Evolutionary conservation across 2,113 vertebrate species (phyloP).

Genomic region (Tringa solitaria): DNA sequence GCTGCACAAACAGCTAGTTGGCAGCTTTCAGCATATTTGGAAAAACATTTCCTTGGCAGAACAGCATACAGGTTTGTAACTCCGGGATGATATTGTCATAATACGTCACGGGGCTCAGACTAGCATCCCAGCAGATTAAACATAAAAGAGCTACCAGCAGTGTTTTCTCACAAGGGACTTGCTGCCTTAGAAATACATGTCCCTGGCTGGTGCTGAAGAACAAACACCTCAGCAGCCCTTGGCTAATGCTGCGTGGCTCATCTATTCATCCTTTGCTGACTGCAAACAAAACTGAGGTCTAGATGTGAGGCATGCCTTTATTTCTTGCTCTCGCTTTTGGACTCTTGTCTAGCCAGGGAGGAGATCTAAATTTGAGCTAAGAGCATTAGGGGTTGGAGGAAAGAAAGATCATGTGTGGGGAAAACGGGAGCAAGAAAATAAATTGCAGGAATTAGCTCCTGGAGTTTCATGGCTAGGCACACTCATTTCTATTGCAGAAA

Average conservation of each 20-base stretch:
- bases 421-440: not conserved
- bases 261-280: not conserved
- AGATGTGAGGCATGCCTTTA: not conserved
- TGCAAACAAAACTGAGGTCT: not conserved
- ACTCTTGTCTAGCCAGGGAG: not conserved
- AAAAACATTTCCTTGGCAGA: conserved; percentile 29
- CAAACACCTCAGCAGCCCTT: not conserved
- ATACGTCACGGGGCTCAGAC: not conserved
- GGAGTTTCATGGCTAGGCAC: not conserved
- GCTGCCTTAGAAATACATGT: not conserved
- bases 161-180: not conserved
- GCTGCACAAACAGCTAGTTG: conserved; percentile 27
- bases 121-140: not conserved
- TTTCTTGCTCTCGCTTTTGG: not conserved
- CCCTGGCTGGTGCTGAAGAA: not conserved
- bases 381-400: not conserved
- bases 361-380: not conserved
- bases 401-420: not conserved
- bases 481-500: not conserved
- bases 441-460: not conserved
- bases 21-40: conserved; percentile 23
- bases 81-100: not conserved
- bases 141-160: not conserved
- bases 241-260: not conserved
- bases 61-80: not conserved